Conservation (phyloP, 2,797 vertebrate genomes). For the Champsocephalus gunnari region DNA sequence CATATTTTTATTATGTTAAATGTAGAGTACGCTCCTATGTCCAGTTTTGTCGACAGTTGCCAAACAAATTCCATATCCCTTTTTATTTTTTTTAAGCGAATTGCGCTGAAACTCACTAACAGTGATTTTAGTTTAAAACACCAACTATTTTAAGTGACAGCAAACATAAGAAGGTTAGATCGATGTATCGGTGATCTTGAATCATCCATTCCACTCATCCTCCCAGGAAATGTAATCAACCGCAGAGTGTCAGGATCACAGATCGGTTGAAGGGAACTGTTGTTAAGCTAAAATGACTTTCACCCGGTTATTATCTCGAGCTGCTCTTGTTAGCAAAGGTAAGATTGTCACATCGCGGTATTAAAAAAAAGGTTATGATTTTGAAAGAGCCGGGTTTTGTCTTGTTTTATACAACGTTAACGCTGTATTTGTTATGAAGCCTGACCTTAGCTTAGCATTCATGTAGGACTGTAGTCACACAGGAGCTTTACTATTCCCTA, state of each 20-base stretch:
- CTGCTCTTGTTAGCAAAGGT: constrained; percentile 69
- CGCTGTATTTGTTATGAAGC: constrained; percentile 14
- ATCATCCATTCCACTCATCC: not conserved
- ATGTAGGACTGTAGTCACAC: not conserved
- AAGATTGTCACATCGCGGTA: not conserved
- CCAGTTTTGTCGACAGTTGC: not conserved
- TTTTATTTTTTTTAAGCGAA: no score
- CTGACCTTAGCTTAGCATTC: constrained; percentile 80
- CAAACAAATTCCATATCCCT: not conserved
- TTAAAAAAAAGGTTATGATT: accelerated
- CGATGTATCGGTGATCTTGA: constrained; percentile 24
- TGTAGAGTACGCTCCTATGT: not conserved
- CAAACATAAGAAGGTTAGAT: not conserved
- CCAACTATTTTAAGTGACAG: not conserved
- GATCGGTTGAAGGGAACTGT: not conserved
- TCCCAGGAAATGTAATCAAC: constrained; percentile 46
- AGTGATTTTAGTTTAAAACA: not conserved
- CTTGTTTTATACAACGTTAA: accelerated
- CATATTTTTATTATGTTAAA: accelerated
- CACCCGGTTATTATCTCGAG: constrained; percentile 60
- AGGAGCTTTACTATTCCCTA: accelerated
- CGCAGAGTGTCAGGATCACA: constrained; percentile 5
- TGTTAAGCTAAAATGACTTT: constrained; percentile 69
- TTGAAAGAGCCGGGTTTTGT: not conserved
- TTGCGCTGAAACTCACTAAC: not conserved